phyloP scores from a whole-genome alignment of 53 echinoderm and acorn worm species.

The Holothuria scabra region DNA sequence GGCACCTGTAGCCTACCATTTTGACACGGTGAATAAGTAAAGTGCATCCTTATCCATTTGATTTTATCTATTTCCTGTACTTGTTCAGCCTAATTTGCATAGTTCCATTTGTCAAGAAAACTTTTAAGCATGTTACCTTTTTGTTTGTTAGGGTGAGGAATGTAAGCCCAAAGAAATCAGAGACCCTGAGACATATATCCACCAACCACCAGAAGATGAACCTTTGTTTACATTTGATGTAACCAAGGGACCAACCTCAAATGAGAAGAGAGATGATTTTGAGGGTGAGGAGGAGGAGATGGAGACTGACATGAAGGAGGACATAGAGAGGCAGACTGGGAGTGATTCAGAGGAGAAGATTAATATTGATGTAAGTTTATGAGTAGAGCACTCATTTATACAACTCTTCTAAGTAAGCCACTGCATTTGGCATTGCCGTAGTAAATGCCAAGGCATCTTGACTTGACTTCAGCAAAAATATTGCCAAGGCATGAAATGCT shows the following conservation, averaged over 20 bases:
- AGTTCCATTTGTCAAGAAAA: not conserved
- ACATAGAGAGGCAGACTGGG: not conserved
- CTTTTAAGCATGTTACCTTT: not conserved
- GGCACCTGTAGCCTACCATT: too few species aligned
- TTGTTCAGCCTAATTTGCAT: not conserved
- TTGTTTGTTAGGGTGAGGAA: conserved; percentile 2
- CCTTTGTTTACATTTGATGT: conserved; percentile 80
- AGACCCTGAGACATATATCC: conserved; percentile 64
- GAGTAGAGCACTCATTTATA: too few species aligned
- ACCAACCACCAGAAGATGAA: conserved; percentile 73
- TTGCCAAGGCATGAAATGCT: too few species aligned
- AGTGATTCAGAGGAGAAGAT: conserved; percentile 66
- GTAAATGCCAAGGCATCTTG: too few species aligned
- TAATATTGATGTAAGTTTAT: conserved; percentile 90
- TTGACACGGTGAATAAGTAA: too few species aligned
- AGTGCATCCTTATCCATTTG: too few species aligned
- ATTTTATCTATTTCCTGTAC: too few species aligned
- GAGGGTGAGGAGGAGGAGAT: conserved; percentile 41
- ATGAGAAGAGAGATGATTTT: not conserved
- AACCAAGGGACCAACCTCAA: conserved; percentile 47
- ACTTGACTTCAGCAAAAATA: too few species aligned
- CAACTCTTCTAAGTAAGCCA: too few species aligned
- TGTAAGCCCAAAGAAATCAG: conserved; percentile 42
- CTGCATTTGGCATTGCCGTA: too few species aligned
- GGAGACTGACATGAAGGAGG: conserved; percentile 50